Evolutionary conservation across 2,113 vertebrate species (phyloP), one percentile per base, ranked within the genome.

Genomic region (Mastomys coucha): DNA sequence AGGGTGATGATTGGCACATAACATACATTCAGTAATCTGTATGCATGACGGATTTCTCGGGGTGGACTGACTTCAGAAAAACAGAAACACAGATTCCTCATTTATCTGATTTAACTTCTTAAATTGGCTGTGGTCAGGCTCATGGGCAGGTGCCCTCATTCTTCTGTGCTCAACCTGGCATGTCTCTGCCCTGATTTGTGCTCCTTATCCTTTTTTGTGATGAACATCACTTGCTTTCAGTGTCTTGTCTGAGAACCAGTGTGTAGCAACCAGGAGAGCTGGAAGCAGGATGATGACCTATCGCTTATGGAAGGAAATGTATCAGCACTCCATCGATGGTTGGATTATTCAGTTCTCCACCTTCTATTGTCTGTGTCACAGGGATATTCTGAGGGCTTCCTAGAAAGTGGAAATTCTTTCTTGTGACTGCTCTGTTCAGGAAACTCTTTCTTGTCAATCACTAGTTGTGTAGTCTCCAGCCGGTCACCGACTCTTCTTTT

Each of bases 121-220:
- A 33, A n/a, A 56, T 60, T 53, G 60, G 20, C 24, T 26, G 11
- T 1, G 20, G 39, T 49, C 69, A 11, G 26, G 60, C 77, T 12
- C 49, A 33, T 5, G 51, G 11, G 6, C 0, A 0, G 36, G 9
- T 7, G 0, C 36, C 26, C 4, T 36, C 73, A 45, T 45, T 42
- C 31, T 58, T 7, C 81, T 63, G n/a, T 42, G 58, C 20, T 12
- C 78, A 58, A 1, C 28, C 53, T 60, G 80, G 14, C 5, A 0
- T 7, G 1, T 42, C 11, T 53, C 49, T n/a, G n/a, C 19, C 28
- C 10, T 9, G 51, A 24, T n/a, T 2, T 14, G 33, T 26, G 13
- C 2, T 28, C 77, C 14, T 80, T 28, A 60, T 31, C 7, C 31
- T 65, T 42, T 53, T 53, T 36, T 31, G 67, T 49, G 39, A 70